These are phyloP conservation scores for Diadema setosum DNA, from an alignment of 35 echinoderm and acorn worm genomes.

Conservation along the genomic window DNA sequence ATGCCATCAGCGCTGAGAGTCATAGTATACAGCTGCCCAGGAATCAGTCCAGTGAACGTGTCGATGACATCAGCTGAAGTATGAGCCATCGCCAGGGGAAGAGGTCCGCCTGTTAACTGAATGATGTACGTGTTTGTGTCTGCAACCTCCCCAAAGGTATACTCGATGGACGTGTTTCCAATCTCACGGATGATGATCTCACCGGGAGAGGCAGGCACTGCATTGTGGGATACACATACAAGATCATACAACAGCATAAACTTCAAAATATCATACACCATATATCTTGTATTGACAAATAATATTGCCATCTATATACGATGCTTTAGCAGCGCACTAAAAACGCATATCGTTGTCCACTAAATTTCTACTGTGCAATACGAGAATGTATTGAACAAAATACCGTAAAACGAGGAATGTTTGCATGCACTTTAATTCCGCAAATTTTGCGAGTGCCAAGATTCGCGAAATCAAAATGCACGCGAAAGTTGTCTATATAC, in stretches of 20 bases:
- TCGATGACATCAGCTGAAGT: not conserved
- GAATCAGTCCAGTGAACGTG: not conserved
- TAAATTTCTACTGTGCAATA: too few relatives aligned
- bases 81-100: not conserved
- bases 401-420: too few relatives aligned
- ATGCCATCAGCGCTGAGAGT: not conserved
- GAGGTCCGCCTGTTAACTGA: not conserved
- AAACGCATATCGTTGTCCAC: too few relatives aligned
- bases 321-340: too few relatives aligned
- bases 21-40: constrained; percentile 29
- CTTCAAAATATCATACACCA: too few relatives aligned
- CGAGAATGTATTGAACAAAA: too few relatives aligned
- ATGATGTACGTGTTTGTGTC: not conserved
- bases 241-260: too few relatives aligned
- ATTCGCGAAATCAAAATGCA: too few relatives aligned
- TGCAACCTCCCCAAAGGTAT: not conserved
- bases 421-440: too few relatives aligned
- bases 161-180: not conserved
- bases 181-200: constrained; percentile 2
- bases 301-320: not conserved
- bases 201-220: not conserved
- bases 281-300: not conserved
- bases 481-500: too few relatives aligned
- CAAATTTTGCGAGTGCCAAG: too few relatives aligned
- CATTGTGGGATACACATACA: not conserved